Conservation (phyloP, 2,797 vertebrate genomes). For the Geotrypetes seraphini region DNA sequence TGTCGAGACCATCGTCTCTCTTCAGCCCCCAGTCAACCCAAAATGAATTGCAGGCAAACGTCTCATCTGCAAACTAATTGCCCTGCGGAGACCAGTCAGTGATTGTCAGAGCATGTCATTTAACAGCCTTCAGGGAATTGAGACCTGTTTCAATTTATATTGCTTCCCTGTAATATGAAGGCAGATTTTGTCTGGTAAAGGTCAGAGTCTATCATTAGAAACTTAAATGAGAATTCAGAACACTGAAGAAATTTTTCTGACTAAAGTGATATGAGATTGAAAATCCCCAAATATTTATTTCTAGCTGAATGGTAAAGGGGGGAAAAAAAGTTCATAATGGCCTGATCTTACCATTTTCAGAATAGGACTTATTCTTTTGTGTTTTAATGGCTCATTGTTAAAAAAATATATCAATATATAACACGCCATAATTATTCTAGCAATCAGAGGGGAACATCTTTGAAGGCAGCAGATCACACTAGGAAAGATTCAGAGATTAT, state of each 20-base stretch:
- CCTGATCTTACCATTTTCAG: background rate
- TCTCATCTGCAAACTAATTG: slow-evolving; percentile 44
- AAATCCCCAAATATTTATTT: slow-evolving; percentile 11
- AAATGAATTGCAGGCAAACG: slow-evolving; percentile 41
- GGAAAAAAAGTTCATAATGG: background rate
- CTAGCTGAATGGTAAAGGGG: background rate
- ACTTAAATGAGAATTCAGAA: slow-evolving; percentile 25
- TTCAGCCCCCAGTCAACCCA: slow-evolving; percentile 21
- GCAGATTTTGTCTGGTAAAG: slow-evolving; percentile 28
- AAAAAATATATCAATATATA: no score
- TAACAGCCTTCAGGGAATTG: slow-evolving; percentile 28
- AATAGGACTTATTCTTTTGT: no score
- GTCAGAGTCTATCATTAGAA: slow-evolving; percentile 45
- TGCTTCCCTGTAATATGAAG: slow-evolving; percentile 24
- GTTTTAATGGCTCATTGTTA: no score
- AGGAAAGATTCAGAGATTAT: no score
- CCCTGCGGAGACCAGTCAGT: slow-evolving; percentile 26
- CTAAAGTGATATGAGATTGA: slow-evolving; percentile 11
- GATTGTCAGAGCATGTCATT: slow-evolving; percentile 32
- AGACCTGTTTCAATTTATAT: slow-evolving; percentile 29
- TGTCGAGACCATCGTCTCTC: slow-evolving; percentile 34
- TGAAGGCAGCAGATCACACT: no score
- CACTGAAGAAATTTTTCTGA: slow-evolving; percentile 5
- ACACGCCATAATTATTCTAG: no score
- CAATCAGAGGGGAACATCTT: no score